Percentiles rank a stretch among this genome's conserved stretches.
These are phyloP conservation scores for Monarcha castaneiventris DNA, from an alignment of 2,113 vertebrate species.

Conservation along the genomic window DNA sequence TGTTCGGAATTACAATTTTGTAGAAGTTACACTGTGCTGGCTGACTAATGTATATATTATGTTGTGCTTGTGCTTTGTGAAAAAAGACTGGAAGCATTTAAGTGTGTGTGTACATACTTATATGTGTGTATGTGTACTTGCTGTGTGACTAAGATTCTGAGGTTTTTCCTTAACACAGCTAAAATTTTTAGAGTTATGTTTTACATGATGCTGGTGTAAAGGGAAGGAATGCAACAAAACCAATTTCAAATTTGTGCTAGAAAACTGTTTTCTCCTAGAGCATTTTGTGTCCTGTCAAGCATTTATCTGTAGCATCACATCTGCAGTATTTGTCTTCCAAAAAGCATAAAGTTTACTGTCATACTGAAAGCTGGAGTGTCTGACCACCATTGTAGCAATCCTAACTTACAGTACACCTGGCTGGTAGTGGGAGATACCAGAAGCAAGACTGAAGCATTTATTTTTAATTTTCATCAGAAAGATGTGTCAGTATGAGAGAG, in stretches of 20 bases:
- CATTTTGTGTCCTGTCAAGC: background rate
- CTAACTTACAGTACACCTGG: background rate
- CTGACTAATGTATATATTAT: background rate
- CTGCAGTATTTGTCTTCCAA: background rate
- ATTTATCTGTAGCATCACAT: background rate
- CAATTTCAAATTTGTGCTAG: conserved; percentile 3
- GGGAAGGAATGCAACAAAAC: background rate
- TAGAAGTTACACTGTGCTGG: conserved; percentile 18
- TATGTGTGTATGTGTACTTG: background rate
- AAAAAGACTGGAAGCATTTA: conserved; percentile 18
- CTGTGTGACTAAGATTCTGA: background rate
- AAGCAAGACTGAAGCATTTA: background rate
- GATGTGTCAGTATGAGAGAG: background rate
- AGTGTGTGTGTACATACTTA: background rate
- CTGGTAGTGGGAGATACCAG: background rate
- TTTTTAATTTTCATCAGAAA: background rate
- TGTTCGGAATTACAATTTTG: conserved; percentile 41
- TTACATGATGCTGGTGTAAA: background rate
- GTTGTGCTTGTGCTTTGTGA: background rate
- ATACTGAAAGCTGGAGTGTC: background rate
- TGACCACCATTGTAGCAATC: background rate
- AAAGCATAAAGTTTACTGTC: background rate
- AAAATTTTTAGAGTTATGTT: conserved; percentile 1
- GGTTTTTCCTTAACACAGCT: background rate
- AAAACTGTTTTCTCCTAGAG: conserved; percentile 10